phyloP scores from a whole-genome alignment of 2,113 vertebrate species.

The Formicarius rufipectus region DNA sequence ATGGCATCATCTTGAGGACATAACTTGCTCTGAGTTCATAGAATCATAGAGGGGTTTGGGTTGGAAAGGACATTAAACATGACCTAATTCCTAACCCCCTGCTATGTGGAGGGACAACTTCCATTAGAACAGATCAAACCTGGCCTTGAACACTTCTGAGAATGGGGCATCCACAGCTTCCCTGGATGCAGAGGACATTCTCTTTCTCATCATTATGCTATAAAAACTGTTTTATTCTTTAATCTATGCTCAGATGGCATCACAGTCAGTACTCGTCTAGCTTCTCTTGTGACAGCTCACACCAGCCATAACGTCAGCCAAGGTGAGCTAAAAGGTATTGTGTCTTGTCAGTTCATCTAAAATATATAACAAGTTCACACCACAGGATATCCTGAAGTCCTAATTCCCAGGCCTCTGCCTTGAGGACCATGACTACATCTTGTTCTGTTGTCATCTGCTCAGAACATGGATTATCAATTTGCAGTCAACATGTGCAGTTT shows the following conservation, averaged over 20 bases:
- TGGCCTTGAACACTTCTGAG: not conserved
- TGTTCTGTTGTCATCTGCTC: not conserved
- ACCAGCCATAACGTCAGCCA: fast-evolving
- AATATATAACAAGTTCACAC: not conserved
- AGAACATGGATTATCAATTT: not conserved
- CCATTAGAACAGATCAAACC: not conserved
- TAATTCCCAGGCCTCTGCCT: not conserved
- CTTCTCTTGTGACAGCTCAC: not conserved
- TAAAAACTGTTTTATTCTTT: not conserved
- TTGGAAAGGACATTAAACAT: not conserved
- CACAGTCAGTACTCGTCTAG: not conserved
- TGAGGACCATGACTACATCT: not conserved
- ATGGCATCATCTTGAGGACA: not conserved
- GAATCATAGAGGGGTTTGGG: not conserved
- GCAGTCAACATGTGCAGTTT: not conserved
- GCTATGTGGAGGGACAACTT: not conserved
- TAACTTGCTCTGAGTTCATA: not conserved
- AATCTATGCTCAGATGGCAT: not conserved
- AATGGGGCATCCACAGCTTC: not conserved
- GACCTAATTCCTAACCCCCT: not conserved
- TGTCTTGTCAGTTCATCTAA: not conserved
- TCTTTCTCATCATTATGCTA: not conserved
- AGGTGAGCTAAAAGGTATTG: not conserved
- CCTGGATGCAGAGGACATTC: not conserved
- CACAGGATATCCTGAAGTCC: not conserved